Base-by-base conservation (phyloP, 2,113 vertebrate genomes). In the Istiophorus platypterus region DNA sequence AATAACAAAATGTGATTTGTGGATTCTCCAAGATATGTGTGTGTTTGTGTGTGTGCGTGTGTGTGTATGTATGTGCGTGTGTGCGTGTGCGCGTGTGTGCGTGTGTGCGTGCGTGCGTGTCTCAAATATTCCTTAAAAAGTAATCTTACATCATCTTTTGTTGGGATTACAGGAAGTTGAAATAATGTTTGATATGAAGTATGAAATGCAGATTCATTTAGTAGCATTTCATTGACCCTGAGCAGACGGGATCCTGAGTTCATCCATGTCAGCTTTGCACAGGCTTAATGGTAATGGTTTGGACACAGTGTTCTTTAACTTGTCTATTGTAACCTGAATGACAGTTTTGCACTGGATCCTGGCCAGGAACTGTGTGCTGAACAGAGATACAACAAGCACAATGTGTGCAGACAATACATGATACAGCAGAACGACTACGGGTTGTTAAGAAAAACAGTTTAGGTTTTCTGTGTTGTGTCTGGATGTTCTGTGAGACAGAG, bases 341-440 rank as follows among this genome's bases (percentile, higher is more conserved):
- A 51, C n/a, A 34, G 70, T 45, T 63, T 52, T 72, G n/a, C 7
- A 2, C 24, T 63, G 71, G 41, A 72, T 67, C 15, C 17, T 4
- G 15, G 64, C 70, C 66, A n/a, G 57, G 58, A 74, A 63, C n/a
- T 1, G 3, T 18, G 27, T 58, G 42, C 41, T 57, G 59, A 81
- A 63, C 65, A 82, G 56, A 80, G 73, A 80, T 72, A 59, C n/a
- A 47, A 42, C 20, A 20, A 62, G 89, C 31, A 80, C 82, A 81
- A 12, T 4, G 3, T 64, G 63, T 88, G 78, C 76, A 90, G 74
- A 90, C 75, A 68, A 61, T 54, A 76, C 51, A 66, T 59, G 72
- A 79, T 47, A 73, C 39, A 75, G 64, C 58, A 63, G 52, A 37
- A 34, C 39, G 27, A 24, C 51, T n/a, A 37, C 66, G 56, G 69